Evolutionary conservation across 2,888 invertebrate genomes (phyloP).

Genomic region (Drosophila hamatofila): DNA sequence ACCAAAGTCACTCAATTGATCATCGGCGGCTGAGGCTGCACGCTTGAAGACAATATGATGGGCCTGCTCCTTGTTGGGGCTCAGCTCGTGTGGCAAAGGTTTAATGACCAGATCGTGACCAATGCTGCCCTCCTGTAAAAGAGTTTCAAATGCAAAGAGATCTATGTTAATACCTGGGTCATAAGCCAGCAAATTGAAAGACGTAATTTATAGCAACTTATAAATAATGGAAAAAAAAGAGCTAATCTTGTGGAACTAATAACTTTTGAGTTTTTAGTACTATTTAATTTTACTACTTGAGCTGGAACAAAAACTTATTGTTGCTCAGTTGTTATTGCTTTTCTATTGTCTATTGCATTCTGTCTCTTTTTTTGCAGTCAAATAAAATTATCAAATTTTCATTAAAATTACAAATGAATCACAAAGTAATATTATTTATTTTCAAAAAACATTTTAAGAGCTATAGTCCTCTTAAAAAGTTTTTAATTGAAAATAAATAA

Average conservation of each 20-base stretch:
- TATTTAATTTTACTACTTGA: not conserved
- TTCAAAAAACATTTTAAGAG: not conserved
- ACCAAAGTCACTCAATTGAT: constrained; percentile 93
- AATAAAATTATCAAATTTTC: not conserved
- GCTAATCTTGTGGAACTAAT: not conserved
- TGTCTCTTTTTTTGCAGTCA: no score
- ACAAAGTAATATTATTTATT: not conserved
- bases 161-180: constrained; percentile 1
- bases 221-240: constrained; percentile 6
- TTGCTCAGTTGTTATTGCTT: not conserved
- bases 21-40: constrained; percentile 83
- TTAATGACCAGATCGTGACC: constrained; percentile 95
- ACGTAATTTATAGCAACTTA: constrained; percentile 11
- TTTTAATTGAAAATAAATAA: not conserved
- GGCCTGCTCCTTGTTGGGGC: constrained; percentile 84
- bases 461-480: no score
- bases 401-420: not conserved
- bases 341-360: not conserved
- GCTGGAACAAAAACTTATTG: not conserved
- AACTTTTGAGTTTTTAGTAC: not conserved
- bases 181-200: not conserved
- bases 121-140: constrained; percentile 94
- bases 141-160: constrained; percentile 13
- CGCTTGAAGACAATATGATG: constrained; percentile 93
- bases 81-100: constrained; percentile 92